Percentiles rank a stretch among this genome's conserved stretches.
phyloP scores from a whole-genome alignment of 2,888 invertebrate genomes.

The Parnassius mnemosyne region DNA sequence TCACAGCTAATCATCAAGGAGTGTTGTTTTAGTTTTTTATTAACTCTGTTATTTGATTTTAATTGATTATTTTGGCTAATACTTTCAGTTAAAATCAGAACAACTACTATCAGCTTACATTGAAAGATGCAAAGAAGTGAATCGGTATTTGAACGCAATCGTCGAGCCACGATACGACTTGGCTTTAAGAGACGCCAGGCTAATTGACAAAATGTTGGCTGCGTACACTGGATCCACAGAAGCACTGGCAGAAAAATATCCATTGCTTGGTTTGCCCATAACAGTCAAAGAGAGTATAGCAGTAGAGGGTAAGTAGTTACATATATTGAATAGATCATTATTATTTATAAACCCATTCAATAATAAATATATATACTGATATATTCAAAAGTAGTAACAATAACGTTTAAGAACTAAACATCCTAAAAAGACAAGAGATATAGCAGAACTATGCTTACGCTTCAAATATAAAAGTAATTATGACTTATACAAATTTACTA shows the following conservation, averaged over 20 bases:
- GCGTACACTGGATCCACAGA: conserved; percentile 78
- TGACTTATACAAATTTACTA: too few relatives aligned
- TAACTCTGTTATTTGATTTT: too few relatives aligned
- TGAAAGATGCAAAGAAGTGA: conserved; percentile 87
- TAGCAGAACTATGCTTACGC: too few relatives aligned
- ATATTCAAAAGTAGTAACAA: too few relatives aligned
- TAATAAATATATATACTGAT: too few relatives aligned
- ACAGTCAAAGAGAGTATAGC: conserved; percentile 92
- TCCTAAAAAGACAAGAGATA: too few relatives aligned
- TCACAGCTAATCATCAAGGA: too few relatives aligned
- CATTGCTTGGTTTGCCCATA: conserved; percentile 90
- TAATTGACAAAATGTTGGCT: conserved; percentile 84
- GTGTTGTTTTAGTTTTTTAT: too few relatives aligned
- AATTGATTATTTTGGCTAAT: not conserved
- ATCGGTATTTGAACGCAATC: conserved; percentile 89
- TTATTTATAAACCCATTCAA: too few relatives aligned
- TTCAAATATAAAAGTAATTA: too few relatives aligned
- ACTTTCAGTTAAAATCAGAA: conserved; percentile 84
- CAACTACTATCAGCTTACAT: conserved; percentile 87
- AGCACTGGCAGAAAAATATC: conserved; percentile 84
- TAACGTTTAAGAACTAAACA: too few relatives aligned
- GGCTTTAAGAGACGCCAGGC: conserved; percentile 87
- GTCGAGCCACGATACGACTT: conserved; percentile 88
- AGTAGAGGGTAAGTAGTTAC: conserved; percentile 81
- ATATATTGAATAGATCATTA: not conserved